Percentiles rank a stretch among this genome's conserved stretches.
phyloP scores from a whole-genome alignment of 2,113 vertebrate genomes.

The Chlorocebus sabaeus region DNA sequence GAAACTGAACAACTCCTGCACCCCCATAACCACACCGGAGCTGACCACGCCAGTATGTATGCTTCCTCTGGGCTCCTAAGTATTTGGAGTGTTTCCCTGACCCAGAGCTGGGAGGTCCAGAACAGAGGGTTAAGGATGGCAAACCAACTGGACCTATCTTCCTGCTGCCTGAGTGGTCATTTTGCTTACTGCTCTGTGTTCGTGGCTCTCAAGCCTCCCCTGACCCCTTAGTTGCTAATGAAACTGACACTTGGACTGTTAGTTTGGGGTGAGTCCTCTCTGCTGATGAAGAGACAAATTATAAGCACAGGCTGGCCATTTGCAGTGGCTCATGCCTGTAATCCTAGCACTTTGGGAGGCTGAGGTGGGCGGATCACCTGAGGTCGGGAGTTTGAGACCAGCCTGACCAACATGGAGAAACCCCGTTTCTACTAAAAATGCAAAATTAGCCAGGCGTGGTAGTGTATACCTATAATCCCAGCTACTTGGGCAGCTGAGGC shows the following conservation, averaged over 20 bases:
- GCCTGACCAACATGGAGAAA: too few species aligned
- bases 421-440: too few species aligned
- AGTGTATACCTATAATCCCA: too few species aligned
- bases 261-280: neutral
- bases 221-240: neutral
- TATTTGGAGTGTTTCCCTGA: neutral
- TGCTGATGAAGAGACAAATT: neutral
- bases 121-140: neutral
- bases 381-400: too few species aligned
- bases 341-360: too few species aligned
- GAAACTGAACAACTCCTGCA: constrained; percentile 95
- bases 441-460: too few species aligned
- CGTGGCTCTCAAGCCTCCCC: neutral
- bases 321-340: too few species aligned
- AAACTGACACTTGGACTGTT: neutral
- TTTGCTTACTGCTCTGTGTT: neutral
- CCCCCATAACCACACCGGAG: constrained; percentile 95
- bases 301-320: neutral
- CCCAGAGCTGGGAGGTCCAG: neutral
- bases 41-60: constrained; percentile 93
- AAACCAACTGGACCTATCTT: neutral
- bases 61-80: neutral
- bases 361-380: too few species aligned
- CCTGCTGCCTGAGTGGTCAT: neutral
- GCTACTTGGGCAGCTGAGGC: too few species aligned